phyloP scores from a whole-genome alignment of 2,797 vertebrate species.

The Vultur gryphus region DNA sequence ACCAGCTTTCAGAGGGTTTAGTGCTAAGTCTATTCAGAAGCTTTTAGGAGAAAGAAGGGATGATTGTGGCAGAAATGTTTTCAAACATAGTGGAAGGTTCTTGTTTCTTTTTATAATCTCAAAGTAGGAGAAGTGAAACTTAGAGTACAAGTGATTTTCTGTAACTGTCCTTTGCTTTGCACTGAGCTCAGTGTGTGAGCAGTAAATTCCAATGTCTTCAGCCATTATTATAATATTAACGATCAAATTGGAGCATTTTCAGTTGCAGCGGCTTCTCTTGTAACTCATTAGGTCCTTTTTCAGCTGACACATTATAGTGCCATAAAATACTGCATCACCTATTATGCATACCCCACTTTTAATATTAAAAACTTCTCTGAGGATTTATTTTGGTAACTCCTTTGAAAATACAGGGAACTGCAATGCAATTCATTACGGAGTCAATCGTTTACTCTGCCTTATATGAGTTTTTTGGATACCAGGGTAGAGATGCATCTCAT shows the following conservation, averaged over 20 bases:
- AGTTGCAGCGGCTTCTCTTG: background rate
- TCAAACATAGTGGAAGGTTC: background rate
- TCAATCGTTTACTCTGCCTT: background rate
- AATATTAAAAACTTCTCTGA: background rate
- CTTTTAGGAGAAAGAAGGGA: constrained; percentile 23
- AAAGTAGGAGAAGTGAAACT: background rate
- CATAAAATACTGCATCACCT: background rate
- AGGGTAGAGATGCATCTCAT: background rate
- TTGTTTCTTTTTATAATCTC: background rate
- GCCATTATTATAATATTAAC: background rate
- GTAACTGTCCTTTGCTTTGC: background rate
- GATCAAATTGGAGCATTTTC: background rate
- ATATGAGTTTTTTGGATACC: background rate
- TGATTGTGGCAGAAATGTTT: background rate
- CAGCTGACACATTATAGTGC: background rate
- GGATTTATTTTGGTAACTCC: background rate
- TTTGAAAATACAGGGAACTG: background rate
- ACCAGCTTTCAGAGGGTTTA: background rate
- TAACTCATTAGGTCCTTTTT: background rate
- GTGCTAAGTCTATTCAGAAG: constrained; percentile 10
- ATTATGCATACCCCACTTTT: background rate
- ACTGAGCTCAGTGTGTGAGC: background rate
- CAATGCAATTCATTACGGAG: background rate
- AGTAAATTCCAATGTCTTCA: background rate
- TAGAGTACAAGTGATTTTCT: background rate